Evolutionary conservation across 2,888 invertebrate species (phyloP).

Genomic region (Acronicta leporina): DNA sequence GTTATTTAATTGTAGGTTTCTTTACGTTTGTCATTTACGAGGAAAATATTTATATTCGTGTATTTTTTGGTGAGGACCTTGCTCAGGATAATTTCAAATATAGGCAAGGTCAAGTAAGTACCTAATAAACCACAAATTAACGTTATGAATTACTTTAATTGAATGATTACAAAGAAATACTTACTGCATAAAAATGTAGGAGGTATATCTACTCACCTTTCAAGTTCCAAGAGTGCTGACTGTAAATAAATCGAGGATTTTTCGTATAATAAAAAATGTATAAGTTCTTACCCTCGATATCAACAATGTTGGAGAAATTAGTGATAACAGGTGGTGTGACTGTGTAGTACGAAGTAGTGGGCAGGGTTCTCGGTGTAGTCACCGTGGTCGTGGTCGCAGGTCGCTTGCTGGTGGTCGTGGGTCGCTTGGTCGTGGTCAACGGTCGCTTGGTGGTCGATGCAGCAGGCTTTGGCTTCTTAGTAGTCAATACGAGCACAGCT

Average conservation of each 20-base stretch:
- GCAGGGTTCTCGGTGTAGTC: conserved; percentile 67
- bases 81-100: no score
- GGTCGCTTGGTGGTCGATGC: conserved; percentile 65
- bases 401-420: conserved; percentile 65
- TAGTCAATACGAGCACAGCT: conserved; percentile 71
- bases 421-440: conserved; percentile 67
- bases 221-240: no score
- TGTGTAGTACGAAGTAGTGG: conserved; percentile 85
- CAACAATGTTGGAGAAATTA: conserved; percentile 87
- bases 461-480: conserved; percentile 68
- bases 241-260: not conserved
- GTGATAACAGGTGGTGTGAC: conserved; percentile 74
- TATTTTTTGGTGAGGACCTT: no score
- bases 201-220: not conserved
- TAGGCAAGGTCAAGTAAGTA: no score
- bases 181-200: not conserved
- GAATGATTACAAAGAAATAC: no score
- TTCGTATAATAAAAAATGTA: conserved; percentile 6
- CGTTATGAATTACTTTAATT: no score
- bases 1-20: no score
- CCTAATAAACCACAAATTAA: no score
- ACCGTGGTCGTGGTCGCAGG: conserved; percentile 64
- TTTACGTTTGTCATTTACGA: no score
- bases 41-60: no score
- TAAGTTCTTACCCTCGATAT: conserved; percentile 80